These are phyloP conservation scores for Brenthis ino DNA, from an alignment of 2,888 invertebrate genomes.

Conservation along the genomic window DNA sequence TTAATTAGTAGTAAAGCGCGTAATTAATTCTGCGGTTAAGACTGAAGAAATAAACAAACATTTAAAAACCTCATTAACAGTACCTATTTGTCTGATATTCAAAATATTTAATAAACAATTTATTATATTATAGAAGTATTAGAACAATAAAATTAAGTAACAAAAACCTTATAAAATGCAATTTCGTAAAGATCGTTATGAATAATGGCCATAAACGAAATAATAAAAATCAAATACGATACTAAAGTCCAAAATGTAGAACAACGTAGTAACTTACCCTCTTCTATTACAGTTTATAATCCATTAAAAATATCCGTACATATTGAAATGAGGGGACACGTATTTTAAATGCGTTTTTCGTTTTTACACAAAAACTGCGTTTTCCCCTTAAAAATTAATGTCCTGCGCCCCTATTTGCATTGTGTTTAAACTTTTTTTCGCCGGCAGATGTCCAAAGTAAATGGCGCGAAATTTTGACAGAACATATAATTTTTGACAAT, in stretches of 20 bases:
- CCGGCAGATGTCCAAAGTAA: conserved; percentile 76
- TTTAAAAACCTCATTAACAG: no score
- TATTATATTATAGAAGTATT: no score
- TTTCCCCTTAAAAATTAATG: conserved; percentile 79
- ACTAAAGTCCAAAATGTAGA: conserved; percentile 52
- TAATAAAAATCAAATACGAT: conserved; percentile 60
- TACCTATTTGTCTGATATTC: no score
- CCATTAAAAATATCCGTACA: conserved; percentile 50
- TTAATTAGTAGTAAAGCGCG: no score
- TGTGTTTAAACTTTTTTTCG: conserved; percentile 70
- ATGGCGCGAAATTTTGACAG: conserved; percentile 82
- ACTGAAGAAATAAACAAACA: no score
- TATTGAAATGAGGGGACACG: conserved; percentile 77
- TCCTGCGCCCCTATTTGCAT: conserved; percentile 78
- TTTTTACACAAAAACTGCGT: conserved; percentile 70
- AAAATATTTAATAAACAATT: no score
- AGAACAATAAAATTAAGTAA: not conserved
- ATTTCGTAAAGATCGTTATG: conserved; percentile 41
- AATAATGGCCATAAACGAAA: conserved; percentile 56
- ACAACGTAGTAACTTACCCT: conserved; percentile 18
- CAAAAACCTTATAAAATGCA: conserved; percentile 21
- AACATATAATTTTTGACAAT: conserved; percentile 75
- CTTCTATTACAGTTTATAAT: conserved; percentile 46
- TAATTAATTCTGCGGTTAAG: no score
- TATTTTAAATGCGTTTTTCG: conserved; percentile 78